These are phyloP conservation scores for Spermophilus dauricus DNA, from an alignment of 2,113 vertebrate genomes.

Conservation along the genomic window DNA sequence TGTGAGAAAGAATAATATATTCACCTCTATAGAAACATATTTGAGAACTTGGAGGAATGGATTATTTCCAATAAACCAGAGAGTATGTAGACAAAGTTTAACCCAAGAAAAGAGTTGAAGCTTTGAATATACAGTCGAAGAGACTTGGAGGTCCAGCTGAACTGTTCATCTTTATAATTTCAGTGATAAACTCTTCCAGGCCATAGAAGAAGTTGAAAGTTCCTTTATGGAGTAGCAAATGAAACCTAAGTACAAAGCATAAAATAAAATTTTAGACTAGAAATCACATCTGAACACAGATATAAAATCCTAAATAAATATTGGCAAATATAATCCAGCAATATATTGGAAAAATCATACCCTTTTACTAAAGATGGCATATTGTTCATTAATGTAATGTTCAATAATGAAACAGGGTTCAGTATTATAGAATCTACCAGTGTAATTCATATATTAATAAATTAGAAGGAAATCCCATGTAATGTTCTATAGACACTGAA, in stretches of 20 bases:
- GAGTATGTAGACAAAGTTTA: background rate
- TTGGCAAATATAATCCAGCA: background rate
- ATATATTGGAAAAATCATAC: background rate
- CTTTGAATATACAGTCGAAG: background rate
- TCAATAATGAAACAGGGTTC: background rate
- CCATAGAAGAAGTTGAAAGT: background rate
- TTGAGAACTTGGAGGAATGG: background rate
- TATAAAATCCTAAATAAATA: background rate
- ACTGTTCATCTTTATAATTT: background rate
- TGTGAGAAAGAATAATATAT: background rate
- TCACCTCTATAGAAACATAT: background rate
- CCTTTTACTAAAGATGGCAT: background rate
- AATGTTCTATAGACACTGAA: background rate
- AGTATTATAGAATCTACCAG: background rate
- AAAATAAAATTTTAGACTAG: background rate
- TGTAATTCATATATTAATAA: background rate
- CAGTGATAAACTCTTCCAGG: background rate
- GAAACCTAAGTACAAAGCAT: background rate
- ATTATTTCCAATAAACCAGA: constrained; percentile 1
- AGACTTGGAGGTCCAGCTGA: background rate
- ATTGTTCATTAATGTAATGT: background rate
- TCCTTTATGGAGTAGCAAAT: background rate
- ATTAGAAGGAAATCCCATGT: background rate
- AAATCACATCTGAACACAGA: background rate
- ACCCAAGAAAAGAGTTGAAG: background rate